Base-by-base conservation (phyloP, 2,888 invertebrate species). In the Lasioglossum zephyrum region DNA sequence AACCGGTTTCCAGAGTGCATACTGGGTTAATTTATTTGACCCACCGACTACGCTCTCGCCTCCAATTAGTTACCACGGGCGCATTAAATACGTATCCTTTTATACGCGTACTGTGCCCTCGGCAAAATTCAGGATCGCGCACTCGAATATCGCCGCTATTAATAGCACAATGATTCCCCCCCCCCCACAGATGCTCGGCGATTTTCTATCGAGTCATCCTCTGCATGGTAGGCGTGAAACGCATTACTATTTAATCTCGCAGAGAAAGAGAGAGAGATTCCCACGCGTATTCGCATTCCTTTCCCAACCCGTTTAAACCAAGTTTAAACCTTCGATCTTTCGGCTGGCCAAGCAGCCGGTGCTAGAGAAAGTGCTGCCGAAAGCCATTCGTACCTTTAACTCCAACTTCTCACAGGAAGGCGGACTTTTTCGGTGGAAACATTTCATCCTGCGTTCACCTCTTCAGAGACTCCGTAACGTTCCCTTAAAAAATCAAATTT, bases 11-110 rank as follows among this genome's bases (percentile, higher is more conserved):
- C 31, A 44, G 57, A 72, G 39, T 81, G 69, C 76, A 86, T 81
- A 84, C 76, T 89, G 91, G 93, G 94, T 94, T 93, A 94, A 94
- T 94, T 93, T 92, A 94, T 94, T 94, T 94, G 92, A 94, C 93
- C 93, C 89, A 89, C 60, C 88, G 81, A 86, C 86, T 86, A 84
- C 73, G 87, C 84, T 86, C 84, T 86, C 84, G 74, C 82, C 85
- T 85, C 85, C 91, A 92, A 92, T 92, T 92, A 91, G 81, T 87
- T 83, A 89, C 82, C 87, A 79, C 73, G 82, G 69, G 84, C 77
- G 84, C 77, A 80, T 86, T 80, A 84, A 89, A 63, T 84, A 84
- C 73, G n/a, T 83, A 79, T 88, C 82, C 73, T 85, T 86, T 82
- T 88, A 81, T 79, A 73, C 18, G 26, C 66, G 36, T 4, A 41